Base-by-base conservation (phyloP, 2,888 invertebrate species). In the Chironomus riparius region DNA sequence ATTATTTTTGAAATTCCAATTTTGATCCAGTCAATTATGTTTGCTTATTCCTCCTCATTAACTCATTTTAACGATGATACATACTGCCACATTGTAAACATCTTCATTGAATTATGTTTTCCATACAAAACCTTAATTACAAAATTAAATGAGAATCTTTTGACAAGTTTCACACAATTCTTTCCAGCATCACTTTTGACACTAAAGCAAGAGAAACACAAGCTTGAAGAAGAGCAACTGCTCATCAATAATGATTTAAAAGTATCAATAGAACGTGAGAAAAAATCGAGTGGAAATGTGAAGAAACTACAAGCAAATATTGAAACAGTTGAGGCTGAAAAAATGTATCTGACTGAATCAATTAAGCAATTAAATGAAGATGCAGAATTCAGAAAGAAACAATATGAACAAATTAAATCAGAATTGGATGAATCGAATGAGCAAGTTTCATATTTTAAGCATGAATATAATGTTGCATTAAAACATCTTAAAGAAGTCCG, bases 311-410 rank as follows among this genome's bases (percentile, higher is more conserved):
- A 71, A 21, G 10, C 56, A 22, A 71, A 50, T 21, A 56, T 71
- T 5, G 71, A 71, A 28, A 28, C 38, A 6, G 21, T 71, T n/a
- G 50, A 71, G 56, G 50, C 71, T 10, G 71, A 71, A 28, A 71
- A 71, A n/a, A 0, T n/a, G 12, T 71, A 18, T 10, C 10, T 61
- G 12, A 56, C 4, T 28, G 28, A 56, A 38, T 15, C 24, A 13
- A 4, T 22, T 7, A 56, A 71, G 28, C 24, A 71, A 13, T 38
- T 61, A n/a, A 61, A 56, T 61, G 71, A 71, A 61, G 38, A 56
- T 24, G 7, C n/a, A 7, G 28, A 71, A 18, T 13, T 13, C 1
- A 71, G 21, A 22, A 24, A 50, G 7, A 24, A 56, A 7, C n/a
- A 56, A 5, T 24, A 28, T 12, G 71, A 71, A 5, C n/a, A 56